Evolutionary conservation across 2,797 vertebrate species (phyloP), one percentile per base, ranked within the genome.

Genomic region (Thaleichthys pacificus): DNA sequence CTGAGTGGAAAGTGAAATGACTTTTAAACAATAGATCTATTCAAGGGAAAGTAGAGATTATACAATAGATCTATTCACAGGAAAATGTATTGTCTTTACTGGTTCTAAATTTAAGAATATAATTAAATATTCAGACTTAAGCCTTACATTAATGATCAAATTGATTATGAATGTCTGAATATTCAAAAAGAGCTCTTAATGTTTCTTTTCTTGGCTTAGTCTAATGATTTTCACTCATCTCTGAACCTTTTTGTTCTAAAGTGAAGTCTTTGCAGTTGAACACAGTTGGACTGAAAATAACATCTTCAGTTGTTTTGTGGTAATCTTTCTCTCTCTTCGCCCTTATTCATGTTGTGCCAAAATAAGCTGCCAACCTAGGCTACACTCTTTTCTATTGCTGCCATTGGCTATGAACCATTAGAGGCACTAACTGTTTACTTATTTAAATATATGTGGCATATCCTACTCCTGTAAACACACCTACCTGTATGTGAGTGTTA

Each of bases 71-170:
- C 70, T 81, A 80, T 83, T 87, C 84, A 87, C 89, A 87, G 76
- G 84, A 81, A 89, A 85, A 82, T 69, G 77, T 86, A 89, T 88
- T 80, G 26, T 54, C 79, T 87, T 87, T 85, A 85, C 83, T 85
- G 82, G 82, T 84, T 89, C 64, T 85, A 84, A 86, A 83, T 75
- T 68, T 81, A 77, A 68, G 82, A 84, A 80, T 79, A 80, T 69
- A 70, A 74, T 64, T 66, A 69, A 77, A 83, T 66, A 85, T 84
- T 88, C 72, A 76, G 22, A 80, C 21, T 70, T 76, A 75, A 66
- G 64, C 79, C 73, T 30, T 77, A 78, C 3, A 66, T 85, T 68
- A 68, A 66, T 70, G 69, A 62, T 77, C 49, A 57, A 42, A 58
- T 60, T 71, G 24, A 61, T 64, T 65, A 69, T 78, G 69, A 71